Evolutionary conservation across 1,140 invertebrate genomes (phyloP).

Genomic region (Brachystomella parvula): DNA sequence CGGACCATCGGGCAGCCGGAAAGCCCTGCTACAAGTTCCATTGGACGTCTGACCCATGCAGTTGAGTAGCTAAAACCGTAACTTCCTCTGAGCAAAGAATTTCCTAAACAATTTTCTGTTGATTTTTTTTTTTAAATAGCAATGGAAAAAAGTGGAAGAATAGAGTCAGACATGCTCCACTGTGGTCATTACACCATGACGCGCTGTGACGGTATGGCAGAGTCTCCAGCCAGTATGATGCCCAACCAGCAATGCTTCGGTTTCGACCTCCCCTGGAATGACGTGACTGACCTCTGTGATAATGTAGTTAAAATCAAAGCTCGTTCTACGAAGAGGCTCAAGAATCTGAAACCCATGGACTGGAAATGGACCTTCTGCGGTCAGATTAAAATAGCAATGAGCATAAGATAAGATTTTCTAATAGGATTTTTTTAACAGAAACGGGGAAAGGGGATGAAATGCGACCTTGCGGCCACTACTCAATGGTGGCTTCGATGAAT

Average conservation of each 20-base stretch:
- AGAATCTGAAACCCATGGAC: neutral
- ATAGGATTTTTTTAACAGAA: neutral
- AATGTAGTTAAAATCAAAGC: neutral
- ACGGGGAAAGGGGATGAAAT: neutral
- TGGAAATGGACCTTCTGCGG: conserved; percentile 1
- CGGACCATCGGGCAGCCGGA: neutral
- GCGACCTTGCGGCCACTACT: neutral
- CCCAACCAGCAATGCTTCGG: neutral
- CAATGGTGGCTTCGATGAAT: neutral
- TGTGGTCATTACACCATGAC: conserved; percentile 1
- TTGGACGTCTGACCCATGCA: conserved; percentile 2
- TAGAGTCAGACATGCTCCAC: neutral
- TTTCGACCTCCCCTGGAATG: neutral
- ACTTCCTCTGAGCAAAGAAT: too few species aligned
- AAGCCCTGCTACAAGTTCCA: neutral
- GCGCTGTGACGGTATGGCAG: neutral
- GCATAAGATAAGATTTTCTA: neutral
- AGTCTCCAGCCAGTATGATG: too few species aligned
- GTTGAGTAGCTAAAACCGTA: too few species aligned
- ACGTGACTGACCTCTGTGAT: neutral
- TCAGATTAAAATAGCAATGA: neutral
- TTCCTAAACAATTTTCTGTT: too few species aligned
- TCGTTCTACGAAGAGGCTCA: neutral
- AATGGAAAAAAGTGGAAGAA: neutral
- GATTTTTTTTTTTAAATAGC: too few species aligned